Percentiles rank a stretch among this genome's conserved stretches.
Conservation (phyloP, 2,113 vertebrate species). For the Pavo muticus region DNA sequence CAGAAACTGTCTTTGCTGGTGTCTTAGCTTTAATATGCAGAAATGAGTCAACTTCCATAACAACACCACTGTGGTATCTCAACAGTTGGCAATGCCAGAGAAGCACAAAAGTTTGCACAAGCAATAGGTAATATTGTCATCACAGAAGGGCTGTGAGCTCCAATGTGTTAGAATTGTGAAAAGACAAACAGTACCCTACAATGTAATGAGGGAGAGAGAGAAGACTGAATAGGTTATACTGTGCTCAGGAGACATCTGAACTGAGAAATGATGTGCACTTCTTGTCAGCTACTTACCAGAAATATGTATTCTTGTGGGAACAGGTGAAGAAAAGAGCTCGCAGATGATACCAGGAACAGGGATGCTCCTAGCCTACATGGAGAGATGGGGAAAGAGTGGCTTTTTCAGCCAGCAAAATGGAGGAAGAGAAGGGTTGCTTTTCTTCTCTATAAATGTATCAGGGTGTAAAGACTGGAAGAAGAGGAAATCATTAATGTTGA, state of each 20-base stretch:
- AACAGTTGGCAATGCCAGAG: background rate
- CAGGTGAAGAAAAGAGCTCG: background rate
- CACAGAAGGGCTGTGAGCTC: background rate
- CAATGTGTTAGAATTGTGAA: background rate
- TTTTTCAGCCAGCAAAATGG: background rate
- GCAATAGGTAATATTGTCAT: background rate
- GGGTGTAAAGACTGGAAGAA: background rate
- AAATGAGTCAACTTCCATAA: background rate
- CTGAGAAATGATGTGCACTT: background rate
- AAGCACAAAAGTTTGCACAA: background rate
- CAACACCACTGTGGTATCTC: background rate
- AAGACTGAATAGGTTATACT: background rate
- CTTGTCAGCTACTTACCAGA: background rate
- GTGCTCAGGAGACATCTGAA: background rate
- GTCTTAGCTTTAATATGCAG: background rate
- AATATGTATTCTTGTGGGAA: background rate
- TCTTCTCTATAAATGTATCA: background rate
- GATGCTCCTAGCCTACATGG: background rate
- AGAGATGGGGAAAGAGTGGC: background rate
- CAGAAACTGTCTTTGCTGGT: background rate
- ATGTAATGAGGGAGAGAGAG: fast-evolving
- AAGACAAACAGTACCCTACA: background rate
- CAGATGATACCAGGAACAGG: background rate
- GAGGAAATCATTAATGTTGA: background rate
- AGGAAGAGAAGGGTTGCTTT: background rate